A percentile compares a stretch with the other conserved stretches of the same genome.
Conservation (phyloP, 2,888 invertebrate species). For the Reticulitermes lucifugus region DNA sequence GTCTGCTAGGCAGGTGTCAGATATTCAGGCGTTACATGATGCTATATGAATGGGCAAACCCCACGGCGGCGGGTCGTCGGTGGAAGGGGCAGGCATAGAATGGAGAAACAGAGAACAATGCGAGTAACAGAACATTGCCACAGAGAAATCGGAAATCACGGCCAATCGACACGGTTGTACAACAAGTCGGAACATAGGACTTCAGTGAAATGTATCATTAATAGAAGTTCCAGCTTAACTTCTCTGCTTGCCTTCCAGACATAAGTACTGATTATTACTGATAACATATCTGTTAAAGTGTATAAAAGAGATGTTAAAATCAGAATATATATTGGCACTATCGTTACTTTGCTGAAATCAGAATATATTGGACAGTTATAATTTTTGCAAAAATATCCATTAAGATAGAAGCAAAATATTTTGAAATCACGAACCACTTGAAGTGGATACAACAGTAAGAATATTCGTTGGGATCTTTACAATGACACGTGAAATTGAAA, state of each 20-base stretch:
- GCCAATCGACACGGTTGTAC: conserved; percentile 18
- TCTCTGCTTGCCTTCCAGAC: not conserved
- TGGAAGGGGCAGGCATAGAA: not conserved
- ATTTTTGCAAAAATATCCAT: too few relatives aligned
- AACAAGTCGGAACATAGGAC: not conserved
- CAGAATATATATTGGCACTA: too few relatives aligned
- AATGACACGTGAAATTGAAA: too few relatives aligned
- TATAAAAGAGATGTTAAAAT: too few relatives aligned
- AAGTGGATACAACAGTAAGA: too few relatives aligned
- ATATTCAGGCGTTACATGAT: not conserved
- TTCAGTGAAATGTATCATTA: not conserved
- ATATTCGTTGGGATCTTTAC: too few relatives aligned
- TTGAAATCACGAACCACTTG: too few relatives aligned
- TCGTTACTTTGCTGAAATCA: too few relatives aligned
- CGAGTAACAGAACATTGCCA: conserved; percentile 7
- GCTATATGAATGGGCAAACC: conserved; percentile 12
- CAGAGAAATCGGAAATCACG: conserved; percentile 23
- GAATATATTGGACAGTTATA: too few relatives aligned
- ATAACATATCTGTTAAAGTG: not conserved
- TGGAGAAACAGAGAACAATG: not conserved
- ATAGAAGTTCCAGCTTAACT: not conserved
- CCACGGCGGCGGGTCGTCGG: not conserved
- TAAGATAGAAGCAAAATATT: too few relatives aligned
- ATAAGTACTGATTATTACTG: not conserved
- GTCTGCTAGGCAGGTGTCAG: conserved; percentile 22